Evolutionary conservation across 2,888 invertebrate genomes (phyloP), one percentile per base, ranked within the genome.

Genomic region (Agelastica alni): DNA sequence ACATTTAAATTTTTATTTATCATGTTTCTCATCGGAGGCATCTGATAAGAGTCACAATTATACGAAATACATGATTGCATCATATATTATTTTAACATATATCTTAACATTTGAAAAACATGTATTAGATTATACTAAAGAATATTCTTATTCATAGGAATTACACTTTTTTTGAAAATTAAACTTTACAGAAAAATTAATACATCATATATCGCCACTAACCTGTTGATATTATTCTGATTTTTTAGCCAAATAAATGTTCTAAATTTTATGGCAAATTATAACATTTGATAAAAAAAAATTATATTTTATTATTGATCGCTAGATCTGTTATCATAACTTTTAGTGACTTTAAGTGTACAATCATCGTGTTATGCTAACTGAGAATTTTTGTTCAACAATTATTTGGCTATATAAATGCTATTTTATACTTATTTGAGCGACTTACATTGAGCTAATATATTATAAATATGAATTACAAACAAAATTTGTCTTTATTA

Each of bases 11-110:
- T 70, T n/a, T 70, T 68, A 67, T 69, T 39, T 68, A 69, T 68
- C 71, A 71, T 70, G 71, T 62, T 70, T 71, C 73, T 69, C 68
- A 70, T 65, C 70, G 72, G 73, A 74, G 74, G 73, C 73, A 59
- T 64, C 67, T 61, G 68, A 69, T 70, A 72, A 72, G 73, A 70
- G 66, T 58, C 72, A 72, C 70, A 70, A 70, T 64, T 66, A 55
- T 61, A 57, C 64, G 65, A 59, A 61, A 54, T 59, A 52, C 51
- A 55, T 66, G 55, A 57, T 64, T 62, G 62, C 66, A 45, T 58
- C 42, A 46, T 49, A 62, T 61, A 56, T 56, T 56, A 64, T 64
- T 64, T 64, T 62, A 61, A 64, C 66, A 67, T 65, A 67, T 66
- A 64, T 65, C 61, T 64, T 67, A 64, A 68, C 65, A 67, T 64